Base-by-base conservation (phyloP, 2,113 vertebrate species). In the Leptobrachium ailaonicum region DNA sequence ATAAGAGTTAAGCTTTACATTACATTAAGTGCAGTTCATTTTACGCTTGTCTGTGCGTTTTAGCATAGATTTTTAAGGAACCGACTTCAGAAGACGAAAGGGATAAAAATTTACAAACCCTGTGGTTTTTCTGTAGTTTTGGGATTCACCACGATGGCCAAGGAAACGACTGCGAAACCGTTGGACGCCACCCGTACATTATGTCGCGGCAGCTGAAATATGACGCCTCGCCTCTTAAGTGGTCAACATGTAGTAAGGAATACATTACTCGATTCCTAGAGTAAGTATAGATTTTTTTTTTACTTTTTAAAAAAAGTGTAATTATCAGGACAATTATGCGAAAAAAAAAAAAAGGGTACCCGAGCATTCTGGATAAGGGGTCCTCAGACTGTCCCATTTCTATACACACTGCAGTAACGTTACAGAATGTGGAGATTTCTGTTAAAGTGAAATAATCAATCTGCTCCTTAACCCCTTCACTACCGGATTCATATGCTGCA, bases 261-360 rank as follows among this genome's bases (percentile, higher is more conserved):
- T 98, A 99, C 80, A 98, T 99, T 89, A 99, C 98, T 64, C 95
- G 94, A 70, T 99, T 99, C 83, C 89, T 99, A 0, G 98, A 99
- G 97, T 99, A 91, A 96, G 96, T 89, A 5, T 6, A 50, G 6
- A 13, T 1, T 43, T 8, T 42, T 70, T 60, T 60, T 42, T n/a
- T 42, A 62, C 13, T 62, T 14, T 62, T 12, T 32, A 32, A 32
- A 32, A 32, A 32, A 32, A 32, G n/a, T n/a, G n/a, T n/a, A n/a
- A n/a, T n/a, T n/a, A 32, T 1, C 20, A 32, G 20, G 20, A 32
- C 20, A 32, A 32, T 32, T 32, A 32, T 32, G 20, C 20, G n/a
- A n/a, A n/a, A 32, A 32, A 32, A 32, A 32, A 32, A 32, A 32
- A 32, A 32, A 32, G 20, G 20, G 20, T 32, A 32, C 20, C 20